phyloP scores from a whole-genome alignment of 2,113 vertebrate species.

The Petrocephalus zakoni region DNA sequence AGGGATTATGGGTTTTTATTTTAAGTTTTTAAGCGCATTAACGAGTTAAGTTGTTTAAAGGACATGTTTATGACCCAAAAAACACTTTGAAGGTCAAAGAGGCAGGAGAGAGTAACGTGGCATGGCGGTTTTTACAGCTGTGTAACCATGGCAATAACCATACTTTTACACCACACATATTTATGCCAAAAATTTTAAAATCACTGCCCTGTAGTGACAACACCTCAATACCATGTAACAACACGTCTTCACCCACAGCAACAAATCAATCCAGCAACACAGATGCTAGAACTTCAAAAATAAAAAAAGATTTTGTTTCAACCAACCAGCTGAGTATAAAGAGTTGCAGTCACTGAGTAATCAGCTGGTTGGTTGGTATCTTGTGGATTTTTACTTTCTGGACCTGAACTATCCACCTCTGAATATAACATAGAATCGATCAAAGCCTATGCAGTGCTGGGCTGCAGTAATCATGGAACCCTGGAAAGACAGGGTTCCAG shows the following conservation, averaged over 20 bases:
- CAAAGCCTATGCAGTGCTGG: no score
- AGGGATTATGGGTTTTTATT: constrained; percentile 1
- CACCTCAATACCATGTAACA: background rate
- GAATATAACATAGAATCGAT: background rate
- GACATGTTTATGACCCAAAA: background rate
- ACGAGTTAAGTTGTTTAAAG: background rate
- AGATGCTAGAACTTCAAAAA: background rate
- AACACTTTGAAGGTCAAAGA: background rate
- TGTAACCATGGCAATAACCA: background rate
- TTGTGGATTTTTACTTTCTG: background rate
- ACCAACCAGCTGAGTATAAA: no score
- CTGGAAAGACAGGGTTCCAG: no score
- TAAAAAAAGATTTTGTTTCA: background rate
- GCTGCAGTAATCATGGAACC: no score
- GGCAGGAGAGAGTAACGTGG: background rate
- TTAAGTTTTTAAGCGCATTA: constrained; percentile 4
- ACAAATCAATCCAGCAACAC: background rate
- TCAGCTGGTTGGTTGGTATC: background rate
- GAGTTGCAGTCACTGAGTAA: no score
- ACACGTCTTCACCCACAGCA: background rate
- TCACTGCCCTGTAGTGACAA: background rate
- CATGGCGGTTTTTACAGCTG: background rate
- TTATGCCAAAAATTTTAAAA: background rate
- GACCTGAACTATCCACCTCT: background rate
- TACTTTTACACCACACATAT: background rate